Conservation (phyloP, 2,888 invertebrate genomes). For the Cenopis cana region DNA sequence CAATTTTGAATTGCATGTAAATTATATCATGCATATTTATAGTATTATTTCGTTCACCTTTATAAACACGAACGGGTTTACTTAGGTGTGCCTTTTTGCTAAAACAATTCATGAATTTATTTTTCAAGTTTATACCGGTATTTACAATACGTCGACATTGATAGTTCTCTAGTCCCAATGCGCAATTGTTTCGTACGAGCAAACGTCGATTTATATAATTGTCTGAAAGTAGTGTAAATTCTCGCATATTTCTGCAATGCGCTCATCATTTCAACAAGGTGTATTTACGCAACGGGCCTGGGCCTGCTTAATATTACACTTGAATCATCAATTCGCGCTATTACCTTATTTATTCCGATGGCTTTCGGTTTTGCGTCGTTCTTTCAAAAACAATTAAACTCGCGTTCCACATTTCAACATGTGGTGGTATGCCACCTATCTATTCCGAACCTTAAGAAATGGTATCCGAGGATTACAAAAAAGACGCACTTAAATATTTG, state of each 20-base stretch:
- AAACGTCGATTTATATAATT: constrained; percentile 50
- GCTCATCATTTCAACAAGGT: constrained; percentile 45
- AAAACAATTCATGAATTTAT: constrained; percentile 24
- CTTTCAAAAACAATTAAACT: constrained; percentile 13
- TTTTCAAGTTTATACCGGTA: constrained; percentile 46
- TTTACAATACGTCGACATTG: constrained; percentile 59
- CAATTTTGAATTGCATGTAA: constrained; percentile 47
- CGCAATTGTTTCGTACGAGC: constrained; percentile 52
- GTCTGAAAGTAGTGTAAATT: constrained; percentile 38
- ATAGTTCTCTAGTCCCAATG: constrained; percentile 49
- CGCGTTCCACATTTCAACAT: constrained; percentile 21
- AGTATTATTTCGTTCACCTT: constrained; percentile 63
- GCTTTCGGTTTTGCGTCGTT: constrained; percentile 32
- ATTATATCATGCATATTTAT: constrained; percentile 71
- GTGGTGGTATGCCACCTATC: constrained; percentile 1
- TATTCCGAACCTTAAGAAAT: constrained; percentile 9
- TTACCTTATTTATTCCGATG: constrained; percentile 26
- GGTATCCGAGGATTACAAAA: constrained; percentile 35
- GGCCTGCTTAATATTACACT: constrained; percentile 38
- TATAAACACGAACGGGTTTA: constrained; percentile 55
- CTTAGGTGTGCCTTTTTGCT: constrained; percentile 38
- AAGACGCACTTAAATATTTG: constrained; percentile 37
- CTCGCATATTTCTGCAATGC: constrained; percentile 38
- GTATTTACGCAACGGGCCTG: constrained; percentile 38
- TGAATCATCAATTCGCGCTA: constrained; percentile 33